Evolutionary conservation across 2,797 vertebrate genomes (phyloP), one percentile per base, ranked within the genome.

Genomic region (Parambassis ranga): DNA sequence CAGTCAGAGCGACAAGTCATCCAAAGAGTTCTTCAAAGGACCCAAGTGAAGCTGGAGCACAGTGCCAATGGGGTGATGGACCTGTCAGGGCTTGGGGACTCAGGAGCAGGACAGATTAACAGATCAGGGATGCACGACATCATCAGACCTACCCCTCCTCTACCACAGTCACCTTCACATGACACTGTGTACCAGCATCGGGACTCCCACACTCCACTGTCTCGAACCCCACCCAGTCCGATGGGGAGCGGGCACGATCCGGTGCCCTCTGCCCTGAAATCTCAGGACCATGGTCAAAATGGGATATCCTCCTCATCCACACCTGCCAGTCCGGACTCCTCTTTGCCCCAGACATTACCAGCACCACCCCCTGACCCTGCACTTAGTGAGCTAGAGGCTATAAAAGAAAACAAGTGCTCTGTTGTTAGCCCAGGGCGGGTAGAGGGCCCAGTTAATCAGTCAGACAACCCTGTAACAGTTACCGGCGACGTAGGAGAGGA

Each of bases 371-470:
- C 47, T 10, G 85, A 90, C 11, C 70, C 65, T 7, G 51, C 65
- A 18, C 48, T 89, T 31, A 85, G 64, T 38, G 95, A 96, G 82
- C 93, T 94, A 0, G 91, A 92, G 50, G 88, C 87, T 18, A 95
- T 98, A 60, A 98, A 98, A 88, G 97, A 99, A 85, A 98, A 98
- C 84, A 95, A 95, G 86, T 96, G 94, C 52, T 85, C 84, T 42
- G 75, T 58, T 33, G 86, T 92, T 2, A 92, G 90, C 83, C 57
- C 75, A 0, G 91, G 87, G 50, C 92, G 86, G 26, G 89, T 92
- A 70, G 83, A 87, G 49, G 85, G 91, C 60, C 90, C 92, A 53
- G 79, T 92, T 9, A 28, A 37, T 90, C 94, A 94, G 77, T 90
- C 94, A 70, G 95, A 96, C 39, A 90, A 92, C 86, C 92, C 3